These are phyloP conservation scores for Tryphoninae sp. DNA, from an alignment of 2,888 invertebrate species.

Conservation along the genomic window DNA sequence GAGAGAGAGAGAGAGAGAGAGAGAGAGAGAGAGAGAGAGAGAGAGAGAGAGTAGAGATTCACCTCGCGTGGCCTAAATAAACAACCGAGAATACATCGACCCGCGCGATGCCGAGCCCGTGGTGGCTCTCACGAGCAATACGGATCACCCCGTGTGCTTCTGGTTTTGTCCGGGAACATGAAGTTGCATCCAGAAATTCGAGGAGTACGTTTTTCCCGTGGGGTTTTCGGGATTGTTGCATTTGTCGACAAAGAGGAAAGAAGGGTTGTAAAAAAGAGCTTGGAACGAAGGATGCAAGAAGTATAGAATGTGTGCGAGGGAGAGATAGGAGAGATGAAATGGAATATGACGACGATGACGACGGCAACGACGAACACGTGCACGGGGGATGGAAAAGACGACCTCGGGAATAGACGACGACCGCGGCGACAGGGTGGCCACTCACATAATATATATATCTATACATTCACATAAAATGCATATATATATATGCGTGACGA, in stretches of 20 bases:
- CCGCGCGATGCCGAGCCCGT: constrained; percentile 69
- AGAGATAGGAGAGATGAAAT: background rate
- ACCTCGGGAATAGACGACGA: constrained; percentile 54
- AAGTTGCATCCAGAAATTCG: constrained; percentile 56
- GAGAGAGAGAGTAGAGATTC: constrained; percentile 72
- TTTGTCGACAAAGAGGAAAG: background rate
- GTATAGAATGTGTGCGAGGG: background rate
- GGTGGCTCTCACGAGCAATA: constrained; percentile 65
- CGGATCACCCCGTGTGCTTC: constrained; percentile 59
- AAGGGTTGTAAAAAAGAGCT: background rate
- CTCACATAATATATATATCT: constrained; percentile 5
- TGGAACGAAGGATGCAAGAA: background rate
- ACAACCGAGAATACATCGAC: constrained; percentile 82
- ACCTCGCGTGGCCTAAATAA: constrained; percentile 81
- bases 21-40: constrained; percentile 17
- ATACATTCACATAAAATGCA: constrained; percentile 1
- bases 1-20: constrained; percentile 37
- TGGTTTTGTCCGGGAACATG: constrained; percentile 68
- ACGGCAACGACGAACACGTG: constrained; percentile 44
- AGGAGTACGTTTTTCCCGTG: constrained; percentile 22
- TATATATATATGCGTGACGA: background rate
- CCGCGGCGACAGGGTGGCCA: constrained; percentile 47
- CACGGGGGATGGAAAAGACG: constrained; percentile 43
- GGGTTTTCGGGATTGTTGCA: constrained; percentile 39
- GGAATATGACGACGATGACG: constrained; percentile 26